These are phyloP conservation scores for Acipenser oxyrinchus DNA, from an alignment of 2,797 vertebrate species.

Conservation along the genomic window DNA sequence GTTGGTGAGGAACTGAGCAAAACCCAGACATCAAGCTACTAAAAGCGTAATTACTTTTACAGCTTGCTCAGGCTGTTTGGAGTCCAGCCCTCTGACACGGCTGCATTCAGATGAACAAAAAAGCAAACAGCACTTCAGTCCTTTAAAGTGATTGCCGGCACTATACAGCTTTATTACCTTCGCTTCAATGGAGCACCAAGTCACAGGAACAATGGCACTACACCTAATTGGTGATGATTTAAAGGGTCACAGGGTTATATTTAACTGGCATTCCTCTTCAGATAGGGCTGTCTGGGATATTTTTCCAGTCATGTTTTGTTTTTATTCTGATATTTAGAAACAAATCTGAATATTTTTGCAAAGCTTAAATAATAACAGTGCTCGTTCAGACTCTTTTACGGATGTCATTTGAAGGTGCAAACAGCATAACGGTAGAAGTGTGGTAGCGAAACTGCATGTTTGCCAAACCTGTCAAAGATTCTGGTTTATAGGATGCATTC, in stretches of 20 bases:
- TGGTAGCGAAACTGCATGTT: too few species aligned
- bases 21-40: slow-evolving; percentile 11
- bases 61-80: slow-evolving; percentile 29
- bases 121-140: slow-evolving; percentile 15
- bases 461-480: too few species aligned
- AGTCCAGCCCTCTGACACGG: slow-evolving; percentile 30
- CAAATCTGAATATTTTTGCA: too few species aligned
- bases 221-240: background rate
- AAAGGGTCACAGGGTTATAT: background rate
- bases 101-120: slow-evolving; percentile 11
- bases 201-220: background rate
- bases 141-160: slow-evolving; percentile 7
- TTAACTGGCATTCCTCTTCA: too few species aligned
- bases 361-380: too few species aligned
- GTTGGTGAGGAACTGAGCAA: slow-evolving; percentile 32
- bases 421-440: too few species aligned
- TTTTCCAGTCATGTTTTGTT: too few species aligned
- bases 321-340: too few species aligned
- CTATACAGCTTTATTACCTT: slow-evolving; percentile 17
- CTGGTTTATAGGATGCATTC: too few species aligned
- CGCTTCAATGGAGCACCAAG: background rate
- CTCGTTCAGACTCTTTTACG: too few species aligned
- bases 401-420: too few species aligned
- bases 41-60: slow-evolving; percentile 37
- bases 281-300: too few species aligned